A percentile compares a stretch with the other conserved stretches of the same genome.
Conservation (phyloP, 2,797 vertebrate species). For the Emys orbicularis region DNA sequence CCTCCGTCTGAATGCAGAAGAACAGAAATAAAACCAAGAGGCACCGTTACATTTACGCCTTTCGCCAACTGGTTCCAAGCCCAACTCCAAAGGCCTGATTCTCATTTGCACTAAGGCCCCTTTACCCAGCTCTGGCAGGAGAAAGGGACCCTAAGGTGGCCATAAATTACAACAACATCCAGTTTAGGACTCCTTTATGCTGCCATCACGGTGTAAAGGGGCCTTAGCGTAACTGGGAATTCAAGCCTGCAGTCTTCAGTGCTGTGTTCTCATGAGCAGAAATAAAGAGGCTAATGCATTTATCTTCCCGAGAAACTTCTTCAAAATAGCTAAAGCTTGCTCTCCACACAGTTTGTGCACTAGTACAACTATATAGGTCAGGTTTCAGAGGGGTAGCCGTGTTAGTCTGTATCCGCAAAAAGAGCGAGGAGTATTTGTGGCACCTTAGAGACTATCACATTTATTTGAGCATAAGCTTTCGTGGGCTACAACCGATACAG, state of each 20-base stretch:
- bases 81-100: not conserved
- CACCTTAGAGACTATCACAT: too few relatives aligned
- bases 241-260: not conserved
- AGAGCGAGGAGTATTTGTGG: too few relatives aligned
- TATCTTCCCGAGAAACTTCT: not conserved
- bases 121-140: not conserved
- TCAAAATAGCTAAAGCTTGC: not conserved
- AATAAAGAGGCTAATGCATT: not conserved
- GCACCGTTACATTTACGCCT: constrained; percentile 4
- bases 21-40: constrained; percentile 78
- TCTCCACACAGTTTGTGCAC: not conserved
- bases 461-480: too few relatives aligned
- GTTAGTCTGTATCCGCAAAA: too few relatives aligned
- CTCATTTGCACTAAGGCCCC: not conserved
- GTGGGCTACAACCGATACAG: not conserved
- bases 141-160: not conserved
- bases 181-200: not conserved
- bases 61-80: not conserved
- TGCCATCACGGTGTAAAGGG: not conserved
- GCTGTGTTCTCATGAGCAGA: not conserved
- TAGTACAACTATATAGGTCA: not conserved
- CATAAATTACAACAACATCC: not conserved
- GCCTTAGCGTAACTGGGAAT: not conserved
- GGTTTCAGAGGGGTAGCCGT: too few relatives aligned
- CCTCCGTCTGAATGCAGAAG: constrained; percentile 87